Evolutionary conservation across 2,797 vertebrate genomes (phyloP).

Genomic region (Tenualosa thibaudeaui): DNA sequence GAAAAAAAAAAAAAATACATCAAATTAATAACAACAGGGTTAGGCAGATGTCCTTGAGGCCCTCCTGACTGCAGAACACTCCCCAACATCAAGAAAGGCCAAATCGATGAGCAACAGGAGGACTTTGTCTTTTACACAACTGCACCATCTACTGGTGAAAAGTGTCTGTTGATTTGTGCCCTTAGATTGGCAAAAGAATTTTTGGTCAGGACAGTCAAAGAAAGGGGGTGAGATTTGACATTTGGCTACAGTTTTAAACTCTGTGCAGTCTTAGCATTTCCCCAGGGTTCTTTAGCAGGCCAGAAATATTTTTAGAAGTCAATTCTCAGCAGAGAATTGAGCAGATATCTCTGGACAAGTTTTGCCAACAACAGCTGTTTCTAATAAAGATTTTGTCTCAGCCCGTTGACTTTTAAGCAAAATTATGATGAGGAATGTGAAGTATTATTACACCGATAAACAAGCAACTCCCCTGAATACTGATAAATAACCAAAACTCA

Average conservation of each 20-base stretch:
- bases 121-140: background rate
- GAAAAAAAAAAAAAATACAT: slow-evolving; percentile 21
- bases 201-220: background rate
- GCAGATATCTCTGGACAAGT: background rate
- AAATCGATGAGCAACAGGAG: background rate
- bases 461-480: too few species aligned
- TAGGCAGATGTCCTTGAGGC: background rate
- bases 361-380: too few species aligned
- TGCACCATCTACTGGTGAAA: background rate
- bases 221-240: background rate
- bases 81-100: background rate
- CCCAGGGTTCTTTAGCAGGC: background rate
- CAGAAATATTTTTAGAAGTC: background rate
- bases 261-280: background rate
- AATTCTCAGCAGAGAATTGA: background rate
- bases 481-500: too few species aligned
- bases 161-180: background rate
- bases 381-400: background rate
- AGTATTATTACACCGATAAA: too few species aligned
- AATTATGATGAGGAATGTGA: too few species aligned
- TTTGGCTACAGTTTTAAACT: background rate
- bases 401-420: background rate
- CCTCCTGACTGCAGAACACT: background rate
- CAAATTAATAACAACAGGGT: background rate
- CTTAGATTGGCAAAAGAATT: background rate